These are phyloP conservation scores for Diabrotica undecimpunctata DNA, from an alignment of 1,140 invertebrate species.

Conservation along the genomic window DNA sequence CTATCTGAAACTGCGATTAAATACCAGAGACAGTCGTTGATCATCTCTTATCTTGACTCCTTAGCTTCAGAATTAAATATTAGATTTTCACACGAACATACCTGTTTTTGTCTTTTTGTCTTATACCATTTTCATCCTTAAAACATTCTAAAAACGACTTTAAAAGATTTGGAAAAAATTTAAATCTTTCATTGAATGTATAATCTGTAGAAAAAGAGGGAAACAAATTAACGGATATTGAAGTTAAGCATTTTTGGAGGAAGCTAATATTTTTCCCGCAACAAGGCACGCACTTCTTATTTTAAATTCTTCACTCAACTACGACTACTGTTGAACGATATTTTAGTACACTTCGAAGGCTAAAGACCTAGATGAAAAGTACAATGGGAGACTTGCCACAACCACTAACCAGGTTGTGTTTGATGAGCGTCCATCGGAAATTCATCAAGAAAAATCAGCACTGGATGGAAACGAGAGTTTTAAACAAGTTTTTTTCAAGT, in stretches of 20 bases:
- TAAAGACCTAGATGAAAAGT: slow-evolving; percentile 23
- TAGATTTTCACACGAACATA: slow-evolving; percentile 24
- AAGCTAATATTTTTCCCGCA: slow-evolving; percentile 13
- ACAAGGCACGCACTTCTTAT: slow-evolving; percentile 18
- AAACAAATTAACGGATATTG: slow-evolving; percentile 14
- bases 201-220: slow-evolving; percentile 18
- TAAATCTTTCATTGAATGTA: slow-evolving; percentile 8
- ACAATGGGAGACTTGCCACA: slow-evolving; percentile 20
- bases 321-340: slow-evolving; percentile 21
- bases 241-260: slow-evolving; percentile 18
- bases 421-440: slow-evolving; percentile 20
- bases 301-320: slow-evolving; percentile 17
- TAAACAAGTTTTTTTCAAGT: background rate
- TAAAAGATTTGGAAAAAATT: slow-evolving; percentile 18
- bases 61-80: slow-evolving; percentile 22
- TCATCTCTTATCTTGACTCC: slow-evolving; percentile 22
- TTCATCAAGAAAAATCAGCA: slow-evolving; percentile 11
- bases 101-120: no score
- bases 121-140: no score
- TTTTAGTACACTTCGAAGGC: slow-evolving; percentile 22
- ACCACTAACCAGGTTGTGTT: slow-evolving; percentile 11
- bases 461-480: slow-evolving; percentile 1
- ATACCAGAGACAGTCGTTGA: slow-evolving; percentile 20
- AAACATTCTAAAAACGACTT: slow-evolving; percentile 20
- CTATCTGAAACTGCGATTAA: slow-evolving; percentile 20